Evolutionary conservation across 2,113 vertebrate species (phyloP), one percentile per base, ranked within the genome.

Genomic region (Pyxicephalus adspersus): DNA sequence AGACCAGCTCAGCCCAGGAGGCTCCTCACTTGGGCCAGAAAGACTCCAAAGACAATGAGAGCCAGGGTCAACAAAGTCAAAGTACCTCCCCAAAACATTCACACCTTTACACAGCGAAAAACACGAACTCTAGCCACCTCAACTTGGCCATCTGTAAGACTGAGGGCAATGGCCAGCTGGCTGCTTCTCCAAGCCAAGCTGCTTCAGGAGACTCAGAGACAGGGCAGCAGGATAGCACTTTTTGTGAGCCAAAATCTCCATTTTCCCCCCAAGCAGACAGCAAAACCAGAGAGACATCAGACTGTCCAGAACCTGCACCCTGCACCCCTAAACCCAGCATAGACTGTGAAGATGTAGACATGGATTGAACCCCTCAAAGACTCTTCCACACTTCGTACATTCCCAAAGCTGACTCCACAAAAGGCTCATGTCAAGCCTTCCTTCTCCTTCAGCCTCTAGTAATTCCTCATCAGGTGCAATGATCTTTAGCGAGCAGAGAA

Each of bases 321-420:
- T 88, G 90, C 75, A 88, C 89, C 0, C 83, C 89, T 15, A 92
- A 93, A 78, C 85, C 90, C 84, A 88, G 89, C 70, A 89, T 90
- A 82, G 94, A 95, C 83, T 92, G 91, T 81, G 94, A 94, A 87
- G 94, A 96, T 55, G 87, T 95, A 86, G 94, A 96, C 85, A 94
- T 96, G 96, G 96, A 96, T 93, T 97, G 93, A 95, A 0, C 22
- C 82, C 57, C 6, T 50, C 22, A 55, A 52, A 61, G 50, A 82
- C 70, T 57, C 51, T 66, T 45, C 65, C 63, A 86, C 86, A 71
- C 86, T 88, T 87, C 88, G 80, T 55, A 91, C 89, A 86, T 86
- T 83, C 90, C 91, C 92, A 91, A 92, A 89, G 89, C 91, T 90
- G 86, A 88, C 86, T 85, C 75, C 67, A 45, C 72, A 77, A 67